Percentiles rank a stretch among this genome's conserved stretches.
These are phyloP conservation scores for Strigamia transsilvanica DNA, from an alignment of 2,888 invertebrate species.

Conservation along the genomic window DNA sequence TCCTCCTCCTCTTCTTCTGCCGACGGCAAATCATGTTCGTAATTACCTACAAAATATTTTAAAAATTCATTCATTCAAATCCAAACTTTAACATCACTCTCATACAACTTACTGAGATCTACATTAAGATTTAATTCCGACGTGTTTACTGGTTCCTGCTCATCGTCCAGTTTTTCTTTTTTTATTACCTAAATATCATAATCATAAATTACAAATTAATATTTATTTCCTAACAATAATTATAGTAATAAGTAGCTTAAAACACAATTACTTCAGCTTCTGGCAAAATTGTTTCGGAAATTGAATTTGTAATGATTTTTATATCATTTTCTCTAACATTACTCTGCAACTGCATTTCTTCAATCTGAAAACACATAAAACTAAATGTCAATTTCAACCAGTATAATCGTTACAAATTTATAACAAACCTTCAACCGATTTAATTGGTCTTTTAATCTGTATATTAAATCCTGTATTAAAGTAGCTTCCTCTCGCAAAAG, in stretches of 20 bases:
- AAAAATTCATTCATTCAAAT: neutral
- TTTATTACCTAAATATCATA: neutral
- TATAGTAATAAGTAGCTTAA: neutral
- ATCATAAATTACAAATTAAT: neutral
- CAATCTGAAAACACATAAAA: constrained; percentile 1
- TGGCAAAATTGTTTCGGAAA: neutral
- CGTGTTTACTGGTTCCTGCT: neutral
- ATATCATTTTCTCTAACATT: neutral
- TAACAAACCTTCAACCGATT: constrained; percentile 46
- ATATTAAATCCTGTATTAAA: constrained; percentile 18
- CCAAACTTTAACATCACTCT: neutral
- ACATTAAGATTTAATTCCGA: neutral
- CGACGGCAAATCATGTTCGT: neutral
- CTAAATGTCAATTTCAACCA: neutral
- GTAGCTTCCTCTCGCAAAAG: constrained; percentile 33
- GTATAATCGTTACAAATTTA: neutral
- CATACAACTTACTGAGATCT: neutral
- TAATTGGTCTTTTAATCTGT: constrained; percentile 13
- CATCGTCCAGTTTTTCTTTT: neutral
- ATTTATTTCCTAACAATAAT: neutral
- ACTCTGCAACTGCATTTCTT: neutral
- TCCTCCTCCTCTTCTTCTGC: constrained; percentile 18
- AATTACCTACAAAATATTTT: neutral
- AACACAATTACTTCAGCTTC: neutral
- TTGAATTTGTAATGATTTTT: neutral